A percentile compares a stretch with the other conserved stretches of the same genome.
Evolutionary conservation across 2,888 invertebrate species (phyloP).

Genomic region (Lasioglossum leucozonium): DNA sequence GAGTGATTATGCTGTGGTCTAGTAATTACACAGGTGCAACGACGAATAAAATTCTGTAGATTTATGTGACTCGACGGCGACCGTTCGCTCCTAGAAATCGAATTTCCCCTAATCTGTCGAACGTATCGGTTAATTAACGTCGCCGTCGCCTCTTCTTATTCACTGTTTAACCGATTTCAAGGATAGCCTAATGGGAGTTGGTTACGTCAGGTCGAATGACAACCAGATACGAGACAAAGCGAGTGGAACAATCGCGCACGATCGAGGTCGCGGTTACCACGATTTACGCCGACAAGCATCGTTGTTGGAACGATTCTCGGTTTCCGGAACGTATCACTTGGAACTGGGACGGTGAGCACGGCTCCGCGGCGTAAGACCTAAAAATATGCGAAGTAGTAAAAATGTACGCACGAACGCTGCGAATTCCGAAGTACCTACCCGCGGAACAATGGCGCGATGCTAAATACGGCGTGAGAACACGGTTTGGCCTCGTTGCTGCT

Average conservation of each 20-base stretch:
- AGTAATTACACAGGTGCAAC: not conserved
- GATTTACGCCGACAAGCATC: constrained; percentile 19
- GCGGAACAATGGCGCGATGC: not conserved
- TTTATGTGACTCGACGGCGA: not conserved
- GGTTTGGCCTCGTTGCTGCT: not conserved
- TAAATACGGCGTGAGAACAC: constrained; percentile 1
- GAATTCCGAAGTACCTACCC: not conserved
- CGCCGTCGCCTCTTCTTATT: constrained; percentile 21
- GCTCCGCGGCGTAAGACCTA: constrained; percentile 12
- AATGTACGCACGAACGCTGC: not conserved
- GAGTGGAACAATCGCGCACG: constrained; percentile 36
- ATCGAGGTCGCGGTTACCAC: constrained; percentile 40
- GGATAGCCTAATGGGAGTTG: not conserved
- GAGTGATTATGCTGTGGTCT: not conserved
- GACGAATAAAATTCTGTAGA: not conserved
- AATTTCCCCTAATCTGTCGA: not conserved
- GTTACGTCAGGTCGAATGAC: constrained; percentile 11
- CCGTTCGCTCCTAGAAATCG: not conserved
- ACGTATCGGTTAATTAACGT: constrained; percentile 14
- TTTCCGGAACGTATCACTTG: constrained; percentile 36
- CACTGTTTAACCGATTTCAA: constrained; percentile 20
- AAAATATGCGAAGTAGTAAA: constrained; percentile 28
- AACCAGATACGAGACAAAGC: constrained; percentile 22
- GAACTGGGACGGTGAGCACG: constrained; percentile 31
- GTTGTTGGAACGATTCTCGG: constrained; percentile 25